Evolutionary conservation across 2,888 invertebrate genomes (phyloP).

Genomic region (Marasmarcha lunaedactyla): DNA sequence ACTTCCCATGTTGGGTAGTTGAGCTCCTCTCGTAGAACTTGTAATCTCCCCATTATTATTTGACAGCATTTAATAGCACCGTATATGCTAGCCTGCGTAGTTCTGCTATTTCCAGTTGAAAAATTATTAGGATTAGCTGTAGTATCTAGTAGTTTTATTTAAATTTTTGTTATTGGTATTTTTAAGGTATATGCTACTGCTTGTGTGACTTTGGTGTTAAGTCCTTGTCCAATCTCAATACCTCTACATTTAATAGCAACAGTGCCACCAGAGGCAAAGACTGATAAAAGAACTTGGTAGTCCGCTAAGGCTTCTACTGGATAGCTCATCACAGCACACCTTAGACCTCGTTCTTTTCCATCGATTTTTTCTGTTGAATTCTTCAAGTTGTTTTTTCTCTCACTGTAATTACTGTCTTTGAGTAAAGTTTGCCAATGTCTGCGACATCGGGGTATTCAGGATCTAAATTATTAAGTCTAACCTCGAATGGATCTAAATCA

Average conservation of each 20-base stretch:
- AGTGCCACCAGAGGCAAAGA: constrained; percentile 79
- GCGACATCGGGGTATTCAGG: constrained; percentile 5
- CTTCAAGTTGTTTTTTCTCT: constrained; percentile 63
- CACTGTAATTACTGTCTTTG: constrained; percentile 58
- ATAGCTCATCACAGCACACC: constrained; percentile 78
- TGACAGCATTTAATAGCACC: constrained; percentile 60
- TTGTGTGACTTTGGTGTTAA: constrained; percentile 78
- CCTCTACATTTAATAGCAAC: constrained; percentile 80
- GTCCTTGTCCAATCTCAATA: constrained; percentile 85
- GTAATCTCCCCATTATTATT: constrained; percentile 53
- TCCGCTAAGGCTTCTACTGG: constrained; percentile 61
- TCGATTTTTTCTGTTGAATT: constrained; percentile 74
- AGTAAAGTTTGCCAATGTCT: constrained; percentile 24
- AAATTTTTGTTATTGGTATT: constrained; percentile 73
- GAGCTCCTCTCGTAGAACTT: constrained; percentile 43
- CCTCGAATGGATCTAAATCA: constrained; percentile 14
- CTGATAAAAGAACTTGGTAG: constrained; percentile 71
- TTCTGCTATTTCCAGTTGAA: constrained; percentile 74
- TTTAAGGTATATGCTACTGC: constrained; percentile 75
- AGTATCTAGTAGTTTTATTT: constrained; percentile 73
- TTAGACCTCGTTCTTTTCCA: constrained; percentile 85
- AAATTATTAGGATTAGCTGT: constrained; percentile 73
- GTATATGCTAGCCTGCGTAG: constrained; percentile 31
- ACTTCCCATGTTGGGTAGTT: constrained; percentile 61
- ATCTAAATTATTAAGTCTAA: constrained; percentile 13